Percentiles rank a stretch among this genome's conserved stretches.
Evolutionary conservation across 2,888 invertebrate genomes (phyloP).

Genomic region (Willowsia nigromaculata): DNA sequence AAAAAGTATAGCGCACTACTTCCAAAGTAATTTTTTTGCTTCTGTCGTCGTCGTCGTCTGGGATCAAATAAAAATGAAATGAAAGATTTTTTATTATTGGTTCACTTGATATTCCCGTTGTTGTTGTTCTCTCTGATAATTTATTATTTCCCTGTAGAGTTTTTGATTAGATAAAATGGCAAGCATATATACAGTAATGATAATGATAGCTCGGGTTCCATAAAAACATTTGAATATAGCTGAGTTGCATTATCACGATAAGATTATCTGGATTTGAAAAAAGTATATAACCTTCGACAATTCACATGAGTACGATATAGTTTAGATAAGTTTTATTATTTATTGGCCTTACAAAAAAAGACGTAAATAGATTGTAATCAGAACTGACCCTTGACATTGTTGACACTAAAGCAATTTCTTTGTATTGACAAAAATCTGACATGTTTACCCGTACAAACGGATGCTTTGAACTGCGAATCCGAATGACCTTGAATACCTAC

Average conservation of each 20-base stretch:
- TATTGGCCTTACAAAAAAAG: not conserved
- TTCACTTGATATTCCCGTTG: constrained; percentile 39
- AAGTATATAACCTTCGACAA: constrained; percentile 70
- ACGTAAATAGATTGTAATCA: not conserved
- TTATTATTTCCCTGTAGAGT: constrained; percentile 6
- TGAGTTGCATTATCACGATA: not conserved
- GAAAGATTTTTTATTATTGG: constrained; percentile 68
- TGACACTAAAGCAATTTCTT: not conserved
- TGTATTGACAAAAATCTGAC: too few species aligned
- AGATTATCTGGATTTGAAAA: not conserved
- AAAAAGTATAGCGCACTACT: constrained; percentile 19
- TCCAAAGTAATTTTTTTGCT: constrained; percentile 3
- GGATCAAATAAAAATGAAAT: constrained; percentile 68
- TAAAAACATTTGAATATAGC: not conserved
- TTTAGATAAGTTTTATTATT: not conserved
- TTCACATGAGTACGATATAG: constrained; percentile 44
- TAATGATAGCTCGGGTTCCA: constrained; percentile 2
- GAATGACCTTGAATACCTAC: constrained; percentile 62
- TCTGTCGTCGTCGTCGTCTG: constrained; percentile 60
- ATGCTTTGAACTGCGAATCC: not conserved
- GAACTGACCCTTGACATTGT: too few species aligned
- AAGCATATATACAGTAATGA: not conserved
- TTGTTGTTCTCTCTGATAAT: constrained; percentile 1
- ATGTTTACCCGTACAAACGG: too few species aligned
- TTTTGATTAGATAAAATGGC: not conserved